Base-by-base conservation (phyloP, 1,140 invertebrate genomes). In the Manduca sexta region DNA sequence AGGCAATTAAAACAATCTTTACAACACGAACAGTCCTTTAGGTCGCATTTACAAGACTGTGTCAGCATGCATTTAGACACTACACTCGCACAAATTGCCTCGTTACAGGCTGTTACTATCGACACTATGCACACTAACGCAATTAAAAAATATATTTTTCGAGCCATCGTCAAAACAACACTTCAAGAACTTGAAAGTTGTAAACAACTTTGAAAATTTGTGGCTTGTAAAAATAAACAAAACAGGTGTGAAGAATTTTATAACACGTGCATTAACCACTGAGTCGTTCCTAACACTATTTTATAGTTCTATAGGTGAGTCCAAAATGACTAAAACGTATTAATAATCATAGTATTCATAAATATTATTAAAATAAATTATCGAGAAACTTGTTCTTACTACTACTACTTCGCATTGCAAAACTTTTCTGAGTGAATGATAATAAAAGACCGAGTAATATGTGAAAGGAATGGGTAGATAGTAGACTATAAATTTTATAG, bases 51-150 rank as follows among this genome's bases (percentile, higher is more conserved):
- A 86, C 97, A 98, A 16, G 95, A 95, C 70, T 97, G 94, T 11
- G 96, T 97, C 29, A 98, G 88, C 91, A 98, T 94, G 75, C 97
- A 98, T 86, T 98, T 98, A 73, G 95, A 97, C 3, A 98, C 97
- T 16, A 97, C 93, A 68, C 95, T 96, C 1, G 93, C 95, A 87
- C 96, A 97, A 45, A 97, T 91, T 10, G 94, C 94, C 84, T 97
- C 94, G 82, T 97, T 97, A 76, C 95, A 97, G 12, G 78, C 78
- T 45, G 77, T 77, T 12, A 73, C 57, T 50, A 85, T 68, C 8
- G 75, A 72, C 35, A 83, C 58, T 13, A 72, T 52, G 46, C 70
- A 70, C 43, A 85, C 41, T 37, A 85, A 41, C 37, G 68, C 67
- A 38, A 74, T 49, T 45, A 71, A 30, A 10, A 76, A 61, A 31